These are phyloP conservation scores for Ornithoptera alexandrae DNA, from an alignment of 2,888 invertebrate species.

Conservation along the genomic window DNA sequence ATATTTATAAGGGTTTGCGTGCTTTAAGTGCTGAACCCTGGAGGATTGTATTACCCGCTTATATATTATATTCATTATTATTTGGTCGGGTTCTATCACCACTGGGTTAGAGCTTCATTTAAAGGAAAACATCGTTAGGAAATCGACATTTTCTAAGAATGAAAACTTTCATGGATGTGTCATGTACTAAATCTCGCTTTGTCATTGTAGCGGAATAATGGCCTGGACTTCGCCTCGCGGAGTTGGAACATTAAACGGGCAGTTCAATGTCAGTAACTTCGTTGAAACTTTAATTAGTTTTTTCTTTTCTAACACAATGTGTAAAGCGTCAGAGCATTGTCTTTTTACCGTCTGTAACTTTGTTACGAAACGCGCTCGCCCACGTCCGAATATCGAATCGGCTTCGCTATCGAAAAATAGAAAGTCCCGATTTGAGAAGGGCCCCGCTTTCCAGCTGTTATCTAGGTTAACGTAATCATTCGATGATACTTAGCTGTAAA, in stretches of 20 bases:
- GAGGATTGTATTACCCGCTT: neutral
- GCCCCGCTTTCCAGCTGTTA: conserved; percentile 69
- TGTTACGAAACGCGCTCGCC: conserved; percentile 64
- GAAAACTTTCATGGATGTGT: no score
- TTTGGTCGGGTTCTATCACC: no score
- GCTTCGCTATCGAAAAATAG: conserved; percentile 76
- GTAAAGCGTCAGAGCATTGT: conserved; percentile 4
- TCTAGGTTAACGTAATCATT: conserved; percentile 58
- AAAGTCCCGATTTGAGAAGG: conserved; percentile 72
- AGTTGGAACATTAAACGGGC: no score
- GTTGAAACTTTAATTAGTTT: neutral
- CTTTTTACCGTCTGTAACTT: conserved; percentile 31
- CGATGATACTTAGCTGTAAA: conserved; percentile 32
- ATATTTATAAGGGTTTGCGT: neutral
- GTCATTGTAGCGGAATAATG: no score
- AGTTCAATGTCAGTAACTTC: neutral
- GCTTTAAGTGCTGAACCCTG: neutral
- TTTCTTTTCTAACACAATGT: neutral
- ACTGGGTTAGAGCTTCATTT: no score
- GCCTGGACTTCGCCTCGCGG: no score
- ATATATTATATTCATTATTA: neutral
- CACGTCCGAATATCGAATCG: conserved; percentile 65
- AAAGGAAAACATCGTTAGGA: no score
- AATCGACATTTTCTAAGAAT: no score
- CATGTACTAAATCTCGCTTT: no score